Conservation (phyloP, 2,113 vertebrate species). For the Podiceps cristatus region DNA sequence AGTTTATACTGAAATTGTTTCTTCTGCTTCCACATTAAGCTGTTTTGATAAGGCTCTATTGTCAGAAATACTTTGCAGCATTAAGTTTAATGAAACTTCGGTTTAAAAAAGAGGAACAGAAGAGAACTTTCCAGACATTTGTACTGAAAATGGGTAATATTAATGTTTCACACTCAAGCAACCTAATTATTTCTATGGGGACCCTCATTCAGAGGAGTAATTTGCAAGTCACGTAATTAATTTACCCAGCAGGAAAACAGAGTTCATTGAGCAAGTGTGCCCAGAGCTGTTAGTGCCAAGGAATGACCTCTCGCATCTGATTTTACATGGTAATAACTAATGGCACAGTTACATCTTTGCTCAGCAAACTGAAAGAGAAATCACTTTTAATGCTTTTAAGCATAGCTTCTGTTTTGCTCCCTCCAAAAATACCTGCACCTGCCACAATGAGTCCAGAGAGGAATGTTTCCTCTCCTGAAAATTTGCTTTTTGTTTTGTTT, state of each 20-base stretch:
- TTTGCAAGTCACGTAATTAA: conserved; percentile 58
- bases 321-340: conserved; percentile 8
- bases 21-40: not conserved
- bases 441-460: not conserved
- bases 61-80: not conserved
- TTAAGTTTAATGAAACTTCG: not conserved
- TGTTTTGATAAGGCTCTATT: not conserved
- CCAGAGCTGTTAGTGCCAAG: conserved; percentile 18
- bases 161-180: not conserved
- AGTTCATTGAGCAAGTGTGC: conserved; percentile 27
- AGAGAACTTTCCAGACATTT: not conserved
- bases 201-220: conserved; percentile 18
- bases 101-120: not conserved
- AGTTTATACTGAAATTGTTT: fast-evolving
- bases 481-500: not conserved
- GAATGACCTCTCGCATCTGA: conserved; percentile 45
- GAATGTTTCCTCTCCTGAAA: not conserved
- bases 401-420: not conserved
- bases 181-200: not conserved
- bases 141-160: not conserved
- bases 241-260: conserved; percentile 49
- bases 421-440: not conserved
- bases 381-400: not conserved
- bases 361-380: not conserved
- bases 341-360: not conserved